Evolutionary conservation across 2,113 vertebrate genomes (phyloP).

Genomic region (Bubo scandiacus): DNA sequence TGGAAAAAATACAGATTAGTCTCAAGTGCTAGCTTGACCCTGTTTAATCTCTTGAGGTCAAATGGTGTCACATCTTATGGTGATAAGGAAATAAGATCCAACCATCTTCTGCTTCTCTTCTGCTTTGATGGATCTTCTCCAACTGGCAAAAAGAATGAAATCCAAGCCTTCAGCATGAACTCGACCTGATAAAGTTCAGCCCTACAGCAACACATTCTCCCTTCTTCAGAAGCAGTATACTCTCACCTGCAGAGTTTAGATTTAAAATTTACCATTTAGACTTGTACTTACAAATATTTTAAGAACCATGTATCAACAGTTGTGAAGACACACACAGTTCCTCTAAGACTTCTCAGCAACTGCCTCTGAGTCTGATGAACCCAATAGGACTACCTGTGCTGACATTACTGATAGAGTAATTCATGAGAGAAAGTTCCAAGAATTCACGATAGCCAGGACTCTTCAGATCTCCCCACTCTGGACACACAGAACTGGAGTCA

Average conservation of each 20-base stretch:
- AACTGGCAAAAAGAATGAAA: constrained; percentile 40
- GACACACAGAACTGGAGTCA: not conserved
- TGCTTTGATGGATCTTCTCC: constrained; percentile 27
- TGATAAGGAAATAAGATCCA: constrained; percentile 45
- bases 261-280: not conserved
- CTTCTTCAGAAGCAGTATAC: not conserved
- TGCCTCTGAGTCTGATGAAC: not conserved
- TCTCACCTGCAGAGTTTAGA: not conserved
- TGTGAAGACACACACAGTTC: not conserved
- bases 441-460: not conserved
- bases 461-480: not conserved
- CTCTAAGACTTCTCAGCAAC: not conserved
- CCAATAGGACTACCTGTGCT: not conserved
- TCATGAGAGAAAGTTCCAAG: not conserved
- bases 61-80: not conserved
- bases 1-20: not conserved
- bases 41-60: not conserved
- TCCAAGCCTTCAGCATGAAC: not conserved
- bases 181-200: not conserved
- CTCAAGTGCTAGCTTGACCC: not conserved
- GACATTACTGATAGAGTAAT: not conserved
- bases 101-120: not conserved
- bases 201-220: not conserved
- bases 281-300: not conserved
- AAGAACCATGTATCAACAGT: not conserved